These are phyloP conservation scores for Drosophila parthenogenetica DNA, from an alignment of 2,888 invertebrate species.

Conservation along the genomic window DNA sequence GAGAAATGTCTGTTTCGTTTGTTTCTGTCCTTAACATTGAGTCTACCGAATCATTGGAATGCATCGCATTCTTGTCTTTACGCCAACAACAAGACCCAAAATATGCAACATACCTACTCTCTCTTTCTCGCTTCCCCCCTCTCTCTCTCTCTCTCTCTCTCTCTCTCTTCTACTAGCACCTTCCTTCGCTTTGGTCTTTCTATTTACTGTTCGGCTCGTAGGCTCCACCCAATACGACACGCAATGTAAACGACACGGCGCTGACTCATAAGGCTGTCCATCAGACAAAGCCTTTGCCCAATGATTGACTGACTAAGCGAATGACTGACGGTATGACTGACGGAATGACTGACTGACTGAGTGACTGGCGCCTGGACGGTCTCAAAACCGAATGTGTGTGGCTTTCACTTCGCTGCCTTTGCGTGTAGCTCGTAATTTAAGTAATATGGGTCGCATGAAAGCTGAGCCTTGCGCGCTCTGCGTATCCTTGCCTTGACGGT, in stretches of 20 bases:
- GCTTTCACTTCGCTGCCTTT: slow-evolving; percentile 64
- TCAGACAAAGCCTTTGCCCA: slow-evolving; percentile 49
- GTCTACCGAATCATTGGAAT: slow-evolving; percentile 45
- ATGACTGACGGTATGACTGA: slow-evolving; percentile 37
- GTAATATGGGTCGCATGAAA: slow-evolving; percentile 79
- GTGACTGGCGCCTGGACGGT: slow-evolving; percentile 48
- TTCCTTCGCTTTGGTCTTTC: slow-evolving; percentile 3
- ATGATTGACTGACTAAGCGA: slow-evolving; percentile 62
- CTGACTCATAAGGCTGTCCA: slow-evolving; percentile 69
- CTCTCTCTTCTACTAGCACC: neutral
- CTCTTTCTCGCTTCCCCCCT: neutral
- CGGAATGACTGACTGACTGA: slow-evolving; percentile 33
- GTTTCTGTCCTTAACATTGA: slow-evolving; percentile 37
- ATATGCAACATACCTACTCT: slow-evolving; percentile 55
- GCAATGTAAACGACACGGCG: slow-evolving; percentile 59
- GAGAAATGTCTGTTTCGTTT: slow-evolving; percentile 11
- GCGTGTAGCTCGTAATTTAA: slow-evolving; percentile 82
- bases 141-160: neutral
- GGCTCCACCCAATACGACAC: slow-evolving; percentile 56
- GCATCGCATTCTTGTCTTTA: slow-evolving; percentile 57
- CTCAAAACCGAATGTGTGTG: slow-evolving; percentile 33
- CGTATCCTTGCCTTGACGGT: slow-evolving; percentile 50
- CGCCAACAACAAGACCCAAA: slow-evolving; percentile 56
- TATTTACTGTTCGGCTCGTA: slow-evolving; percentile 20
- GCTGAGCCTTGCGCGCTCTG: slow-evolving; percentile 40